Percentiles rank a stretch among this genome's conserved stretches.
Conservation (phyloP, 2,113 vertebrate genomes). For the Hippocampus guttulatus region DNA sequence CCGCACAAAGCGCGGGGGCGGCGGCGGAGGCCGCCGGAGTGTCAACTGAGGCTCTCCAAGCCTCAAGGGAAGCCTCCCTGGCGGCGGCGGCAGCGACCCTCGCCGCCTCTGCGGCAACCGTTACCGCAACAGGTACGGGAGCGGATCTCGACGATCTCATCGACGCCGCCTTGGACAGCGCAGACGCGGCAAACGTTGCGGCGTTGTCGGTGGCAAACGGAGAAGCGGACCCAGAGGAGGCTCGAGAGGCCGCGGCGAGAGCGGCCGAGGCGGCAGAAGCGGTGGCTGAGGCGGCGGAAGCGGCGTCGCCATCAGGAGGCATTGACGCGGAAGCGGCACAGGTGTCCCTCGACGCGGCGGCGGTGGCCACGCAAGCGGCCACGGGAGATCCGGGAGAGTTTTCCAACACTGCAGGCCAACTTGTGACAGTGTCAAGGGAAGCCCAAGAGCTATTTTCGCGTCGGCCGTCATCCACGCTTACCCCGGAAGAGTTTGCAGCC, state of each 20-base stretch:
- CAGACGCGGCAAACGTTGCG: neutral
- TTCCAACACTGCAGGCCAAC: neutral
- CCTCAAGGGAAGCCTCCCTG: neutral
- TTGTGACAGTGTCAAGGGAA: neutral
- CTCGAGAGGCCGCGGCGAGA: neutral
- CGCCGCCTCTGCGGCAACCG: neutral
- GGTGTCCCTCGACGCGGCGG: neutral
- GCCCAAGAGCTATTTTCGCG: neutral
- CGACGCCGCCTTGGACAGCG: neutral
- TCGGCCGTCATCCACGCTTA: neutral
- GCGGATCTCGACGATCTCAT: too few relatives aligned
- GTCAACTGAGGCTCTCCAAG: neutral
- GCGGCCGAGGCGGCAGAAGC: neutral
- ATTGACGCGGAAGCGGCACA: neutral
- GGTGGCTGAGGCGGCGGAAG: neutral
- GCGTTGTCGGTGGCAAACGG: neutral
- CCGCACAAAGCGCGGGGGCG: neutral
- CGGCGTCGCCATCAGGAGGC: neutral
- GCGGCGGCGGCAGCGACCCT: neutral
- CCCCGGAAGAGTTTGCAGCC: neutral
- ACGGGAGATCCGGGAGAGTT: neutral
- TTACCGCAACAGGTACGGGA: neutral
- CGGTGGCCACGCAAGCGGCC: neutral
- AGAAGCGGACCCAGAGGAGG: neutral
- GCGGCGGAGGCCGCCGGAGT: neutral